Conservation (phyloP, 2,797 vertebrate genomes). For the Acestrorhynchus altus region DNA sequence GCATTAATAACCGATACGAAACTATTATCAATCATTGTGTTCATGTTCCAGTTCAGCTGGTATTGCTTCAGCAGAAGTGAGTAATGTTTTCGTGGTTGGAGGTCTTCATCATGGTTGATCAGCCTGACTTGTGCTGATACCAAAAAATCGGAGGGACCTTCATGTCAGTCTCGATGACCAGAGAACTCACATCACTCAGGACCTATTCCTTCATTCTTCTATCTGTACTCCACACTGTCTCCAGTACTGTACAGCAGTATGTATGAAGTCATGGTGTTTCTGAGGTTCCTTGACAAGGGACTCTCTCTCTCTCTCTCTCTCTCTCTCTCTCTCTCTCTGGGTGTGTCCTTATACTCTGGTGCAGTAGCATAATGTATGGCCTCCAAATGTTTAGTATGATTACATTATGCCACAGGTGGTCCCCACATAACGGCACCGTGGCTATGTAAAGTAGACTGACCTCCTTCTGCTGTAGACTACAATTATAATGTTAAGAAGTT, state of each 20-base stretch:
- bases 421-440: neutral
- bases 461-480: neutral
- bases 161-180: too few species aligned
- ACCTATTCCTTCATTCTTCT: neutral
- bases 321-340: neutral
- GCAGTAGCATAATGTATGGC: neutral
- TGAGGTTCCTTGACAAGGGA: neutral
- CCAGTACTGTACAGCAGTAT: neutral
- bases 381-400: slow-evolving; percentile 3
- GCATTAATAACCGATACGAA: too few species aligned
- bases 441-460: neutral
- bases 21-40: too few species aligned
- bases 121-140: too few species aligned
- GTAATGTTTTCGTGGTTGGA: too few species aligned
- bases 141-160: too few species aligned
- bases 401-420: slow-evolving; percentile 3
- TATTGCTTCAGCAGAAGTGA: too few species aligned
- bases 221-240: neutral
- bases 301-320: neutral
- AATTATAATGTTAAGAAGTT: neutral
- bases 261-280: neutral
- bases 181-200: too few species aligned
- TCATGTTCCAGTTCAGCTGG: too few species aligned
- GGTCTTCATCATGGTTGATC: too few species aligned
- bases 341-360: neutral